Evolutionary conservation across 1,140 invertebrate genomes (phyloP).

Genomic region (Plectus sambesii): DNA sequence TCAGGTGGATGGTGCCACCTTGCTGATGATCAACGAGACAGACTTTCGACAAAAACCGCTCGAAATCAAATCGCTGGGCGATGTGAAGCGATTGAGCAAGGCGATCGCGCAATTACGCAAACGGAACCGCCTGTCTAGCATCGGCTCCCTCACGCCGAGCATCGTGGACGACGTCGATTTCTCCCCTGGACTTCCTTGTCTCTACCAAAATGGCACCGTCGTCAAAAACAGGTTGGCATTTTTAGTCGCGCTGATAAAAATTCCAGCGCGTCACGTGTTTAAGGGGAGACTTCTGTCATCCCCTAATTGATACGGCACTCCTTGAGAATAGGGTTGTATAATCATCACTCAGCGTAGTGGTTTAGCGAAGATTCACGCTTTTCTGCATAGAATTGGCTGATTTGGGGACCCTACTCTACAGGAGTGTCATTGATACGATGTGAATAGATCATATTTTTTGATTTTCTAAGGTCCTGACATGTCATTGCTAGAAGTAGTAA

Average conservation of each 20-base stretch:
- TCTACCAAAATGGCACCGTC: no score
- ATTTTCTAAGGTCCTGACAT: background rate
- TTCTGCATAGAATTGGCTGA: background rate
- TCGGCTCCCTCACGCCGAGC: no score
- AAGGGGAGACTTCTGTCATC: no score
- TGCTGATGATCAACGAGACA: slow-evolving; percentile 24
- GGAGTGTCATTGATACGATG: background rate
- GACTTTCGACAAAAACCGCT: slow-evolving; percentile 28
- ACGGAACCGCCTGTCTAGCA: no score
- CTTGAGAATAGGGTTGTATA: background rate
- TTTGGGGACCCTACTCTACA: background rate
- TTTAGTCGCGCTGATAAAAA: background rate
- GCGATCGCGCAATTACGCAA: slow-evolving; percentile 22
- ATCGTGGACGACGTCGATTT: background rate
- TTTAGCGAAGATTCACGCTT: background rate
- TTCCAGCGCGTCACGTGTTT: background rate
- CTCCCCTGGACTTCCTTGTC: no score
- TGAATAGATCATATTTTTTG: background rate
- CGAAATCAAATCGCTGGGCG: slow-evolving; percentile 22
- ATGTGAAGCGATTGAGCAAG: slow-evolving; percentile 23
- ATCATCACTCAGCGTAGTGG: background rate
- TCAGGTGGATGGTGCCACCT: slow-evolving; percentile 30
- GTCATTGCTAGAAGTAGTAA: background rate
- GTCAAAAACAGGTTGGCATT: background rate
- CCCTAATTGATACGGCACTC: background rate